Conservation (phyloP, 1,140 invertebrate species). For the Agrypnia vestita region DNA sequence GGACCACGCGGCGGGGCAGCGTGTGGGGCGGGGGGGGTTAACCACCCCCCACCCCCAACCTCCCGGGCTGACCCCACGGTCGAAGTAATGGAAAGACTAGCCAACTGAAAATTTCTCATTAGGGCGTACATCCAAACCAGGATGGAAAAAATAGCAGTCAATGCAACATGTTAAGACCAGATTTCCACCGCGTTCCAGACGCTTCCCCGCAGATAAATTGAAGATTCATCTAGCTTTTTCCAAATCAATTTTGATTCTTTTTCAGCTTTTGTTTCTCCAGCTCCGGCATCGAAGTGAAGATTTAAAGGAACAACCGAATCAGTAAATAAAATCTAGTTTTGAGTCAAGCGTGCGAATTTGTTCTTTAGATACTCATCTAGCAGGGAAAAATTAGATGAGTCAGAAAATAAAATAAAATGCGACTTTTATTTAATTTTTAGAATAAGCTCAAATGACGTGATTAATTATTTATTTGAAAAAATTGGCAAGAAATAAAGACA, state of each 20-base stretch:
- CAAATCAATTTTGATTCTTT: not conserved
- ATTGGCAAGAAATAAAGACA: no score
- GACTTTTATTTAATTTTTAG: no score
- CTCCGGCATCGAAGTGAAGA: no score
- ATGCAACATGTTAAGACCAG: constrained; percentile 33
- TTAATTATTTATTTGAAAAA: no score
- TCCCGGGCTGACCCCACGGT: constrained; percentile 23
- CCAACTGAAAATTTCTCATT: constrained; percentile 62
- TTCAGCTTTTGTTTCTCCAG: no score
- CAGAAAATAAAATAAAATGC: no score
- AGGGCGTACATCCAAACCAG: constrained; percentile 40
- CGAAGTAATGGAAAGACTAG: constrained; percentile 58
- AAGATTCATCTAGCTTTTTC: not conserved
- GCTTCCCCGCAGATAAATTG: not conserved
- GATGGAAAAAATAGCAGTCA: constrained; percentile 26
- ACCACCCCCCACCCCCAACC: not conserved
- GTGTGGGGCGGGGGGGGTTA: not conserved
- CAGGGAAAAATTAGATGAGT: no score
- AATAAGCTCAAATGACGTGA: no score
- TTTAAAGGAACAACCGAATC: no score
- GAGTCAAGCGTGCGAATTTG: no score
- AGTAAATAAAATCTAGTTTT: no score
- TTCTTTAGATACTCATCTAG: no score
- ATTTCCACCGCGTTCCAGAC: constrained; percentile 8
- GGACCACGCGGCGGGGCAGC: not conserved